Conservation (phyloP, 2,888 invertebrate species). For the Lingula anatina region DNA sequence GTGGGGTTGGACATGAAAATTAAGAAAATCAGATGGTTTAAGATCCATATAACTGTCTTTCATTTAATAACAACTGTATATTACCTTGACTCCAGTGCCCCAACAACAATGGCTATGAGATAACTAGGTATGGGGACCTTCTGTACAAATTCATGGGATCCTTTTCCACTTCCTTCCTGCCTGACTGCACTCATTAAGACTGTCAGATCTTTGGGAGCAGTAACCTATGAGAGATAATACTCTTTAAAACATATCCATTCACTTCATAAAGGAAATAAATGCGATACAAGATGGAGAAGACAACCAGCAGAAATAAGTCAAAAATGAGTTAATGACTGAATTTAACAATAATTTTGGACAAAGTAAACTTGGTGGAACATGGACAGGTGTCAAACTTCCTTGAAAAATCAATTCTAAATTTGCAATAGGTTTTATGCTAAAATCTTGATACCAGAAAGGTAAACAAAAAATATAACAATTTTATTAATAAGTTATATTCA, state of each 20-base stretch:
- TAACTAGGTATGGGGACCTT: constrained; percentile 81
- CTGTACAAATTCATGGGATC: constrained; percentile 58
- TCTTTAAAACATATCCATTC: not conserved
- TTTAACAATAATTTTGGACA: not conserved
- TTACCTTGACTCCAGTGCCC: constrained; percentile 61
- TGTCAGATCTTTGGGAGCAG: constrained; percentile 69
- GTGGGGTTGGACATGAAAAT: no score
- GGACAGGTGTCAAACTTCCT: not conserved
- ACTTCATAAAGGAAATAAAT: not conserved
- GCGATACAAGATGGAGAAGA: no score
- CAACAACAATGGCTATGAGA: constrained; percentile 83
- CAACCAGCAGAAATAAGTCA: not conserved
- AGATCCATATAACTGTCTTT: no score
- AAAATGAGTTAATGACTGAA: not conserved
- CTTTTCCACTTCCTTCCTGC: constrained; percentile 36
- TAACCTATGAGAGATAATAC: constrained; percentile 56
- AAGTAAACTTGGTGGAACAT: not conserved
- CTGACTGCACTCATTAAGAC: constrained; percentile 85
- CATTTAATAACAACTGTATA: no score
- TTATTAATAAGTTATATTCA: no score
- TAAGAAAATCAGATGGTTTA: no score
- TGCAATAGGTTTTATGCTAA: no score
- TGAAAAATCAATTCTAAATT: no score
- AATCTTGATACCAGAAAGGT: no score
- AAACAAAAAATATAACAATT: no score